Percentiles rank a stretch among this genome's conserved stretches.
phyloP scores from a whole-genome alignment of 1,140 invertebrate species.

The Magallana ariakensis region DNA sequence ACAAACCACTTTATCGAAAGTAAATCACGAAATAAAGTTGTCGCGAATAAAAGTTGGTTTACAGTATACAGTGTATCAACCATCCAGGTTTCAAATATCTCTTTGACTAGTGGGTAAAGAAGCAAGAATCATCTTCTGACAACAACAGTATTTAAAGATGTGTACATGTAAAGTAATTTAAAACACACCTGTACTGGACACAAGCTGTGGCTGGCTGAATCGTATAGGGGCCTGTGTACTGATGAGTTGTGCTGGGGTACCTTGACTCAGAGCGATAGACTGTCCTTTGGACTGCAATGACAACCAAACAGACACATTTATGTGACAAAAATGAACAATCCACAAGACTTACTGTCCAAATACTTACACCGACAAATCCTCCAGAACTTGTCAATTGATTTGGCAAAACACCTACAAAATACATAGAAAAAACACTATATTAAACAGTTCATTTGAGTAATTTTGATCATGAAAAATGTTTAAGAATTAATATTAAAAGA shows the following conservation, averaged over 20 bases:
- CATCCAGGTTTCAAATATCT: no score
- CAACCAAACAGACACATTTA: neutral
- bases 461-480: neutral
- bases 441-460: neutral
- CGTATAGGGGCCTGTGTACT: conserved; percentile 69
- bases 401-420: conserved; percentile 62
- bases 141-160: no score
- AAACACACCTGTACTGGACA: conserved; percentile 42
- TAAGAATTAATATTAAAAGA: conserved; percentile 60
- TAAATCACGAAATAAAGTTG: no score
- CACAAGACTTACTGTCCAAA: neutral
- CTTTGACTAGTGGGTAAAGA: no score
- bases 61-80: no score
- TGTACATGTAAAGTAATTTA: neutral
- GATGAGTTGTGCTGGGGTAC: conserved; percentile 69
- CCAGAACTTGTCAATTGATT: conserved; percentile 53
- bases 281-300: conserved; percentile 67
- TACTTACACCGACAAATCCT: conserved; percentile 61
- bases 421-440: neutral
- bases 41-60: no score
- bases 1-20: no score
- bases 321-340: conserved; percentile 13
- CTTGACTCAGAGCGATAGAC: conserved; percentile 56
- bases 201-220: conserved; percentile 70
- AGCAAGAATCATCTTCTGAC: no score